These are phyloP conservation scores for Amphiduros pacificus DNA, from an alignment of 2,888 invertebrate genomes.

Conservation along the genomic window DNA sequence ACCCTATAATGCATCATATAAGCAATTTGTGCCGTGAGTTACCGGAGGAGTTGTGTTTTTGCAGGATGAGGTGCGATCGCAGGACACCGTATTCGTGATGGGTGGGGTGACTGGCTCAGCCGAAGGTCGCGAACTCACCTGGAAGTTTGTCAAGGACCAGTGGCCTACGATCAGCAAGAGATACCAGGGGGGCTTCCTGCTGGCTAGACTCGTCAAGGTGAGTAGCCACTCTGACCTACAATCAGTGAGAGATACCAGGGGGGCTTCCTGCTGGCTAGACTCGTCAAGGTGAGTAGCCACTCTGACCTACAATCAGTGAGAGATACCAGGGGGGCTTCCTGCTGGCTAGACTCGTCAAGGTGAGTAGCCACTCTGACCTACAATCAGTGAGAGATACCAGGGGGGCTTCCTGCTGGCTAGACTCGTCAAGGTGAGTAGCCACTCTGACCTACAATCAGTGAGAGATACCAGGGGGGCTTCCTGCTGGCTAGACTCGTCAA, in stretches of 20 bases:
- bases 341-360: constrained; percentile 78
- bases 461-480: constrained; percentile 80
- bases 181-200: constrained; percentile 78
- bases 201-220: constrained; percentile 78
- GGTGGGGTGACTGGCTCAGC: constrained; percentile 81
- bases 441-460: no score
- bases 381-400: no score
- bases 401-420: constrained; percentile 79
- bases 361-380: no score
- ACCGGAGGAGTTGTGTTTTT: no score
- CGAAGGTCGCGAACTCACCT: constrained; percentile 81
- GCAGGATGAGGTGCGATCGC: constrained; percentile 86
- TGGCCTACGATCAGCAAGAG: constrained; percentile 76
- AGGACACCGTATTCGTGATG: constrained; percentile 88
- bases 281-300: constrained; percentile 71
- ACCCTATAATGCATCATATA: no score
- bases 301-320: no score
- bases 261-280: constrained; percentile 77
- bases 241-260: constrained; percentile 81
- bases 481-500: constrained; percentile 81
- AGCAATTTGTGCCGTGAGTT: no score
- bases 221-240: no score
- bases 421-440: constrained; percentile 70
- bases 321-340: constrained; percentile 81
- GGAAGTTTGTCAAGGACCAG: constrained; percentile 88